Evolutionary conservation across 2,888 invertebrate genomes (phyloP), one percentile per base, ranked within the genome.

Genomic region (Neoaliturus tenellus): DNA sequence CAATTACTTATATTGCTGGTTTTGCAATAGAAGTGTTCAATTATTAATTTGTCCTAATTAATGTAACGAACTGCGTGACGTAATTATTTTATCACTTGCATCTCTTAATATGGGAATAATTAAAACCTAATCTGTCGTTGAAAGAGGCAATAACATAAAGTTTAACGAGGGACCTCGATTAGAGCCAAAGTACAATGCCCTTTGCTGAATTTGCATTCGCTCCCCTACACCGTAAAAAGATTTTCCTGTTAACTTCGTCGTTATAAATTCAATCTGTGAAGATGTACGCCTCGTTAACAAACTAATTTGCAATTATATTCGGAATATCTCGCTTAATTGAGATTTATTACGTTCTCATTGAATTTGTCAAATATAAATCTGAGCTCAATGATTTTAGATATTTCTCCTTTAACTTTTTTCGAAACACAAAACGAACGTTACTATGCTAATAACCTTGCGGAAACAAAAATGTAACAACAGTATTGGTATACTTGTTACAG

Each of bases 161-260:
- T 55, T 55, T 23, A 55, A 55, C 55, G 55, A 55, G 55, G 55
- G 55, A 48, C 55, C 23, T 17, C 55, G 55, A 55, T 55, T 55
- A 55, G 44, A 44, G 44, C 44, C 44, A 17, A n/a, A n/a, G 62
- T 31, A 28, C 62, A 62, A 17, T 14, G 62, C 4, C 28, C 62
- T 62, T 14, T 12, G 1, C 55, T 55, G 62, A 28, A 62, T 62
- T 62, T 62, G 31, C 62, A 62, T 62, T 20, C 14, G 28, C 62
- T 20, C 31, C 20, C 51, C 51, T 51, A 6, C 20, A 6, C 23
- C 28, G 28, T 62, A 62, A 62, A 62, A 62, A 25, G 62, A 55
- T 51, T 62, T 28, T 28, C 28, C 31, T 20, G n/a, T 28, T 28
- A 1, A 62, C 28, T 62, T 8, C 62, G 8, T 62, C 62, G 62